phyloP scores from a whole-genome alignment of 2,797 vertebrate species.

The Balearica regulorum region DNA sequence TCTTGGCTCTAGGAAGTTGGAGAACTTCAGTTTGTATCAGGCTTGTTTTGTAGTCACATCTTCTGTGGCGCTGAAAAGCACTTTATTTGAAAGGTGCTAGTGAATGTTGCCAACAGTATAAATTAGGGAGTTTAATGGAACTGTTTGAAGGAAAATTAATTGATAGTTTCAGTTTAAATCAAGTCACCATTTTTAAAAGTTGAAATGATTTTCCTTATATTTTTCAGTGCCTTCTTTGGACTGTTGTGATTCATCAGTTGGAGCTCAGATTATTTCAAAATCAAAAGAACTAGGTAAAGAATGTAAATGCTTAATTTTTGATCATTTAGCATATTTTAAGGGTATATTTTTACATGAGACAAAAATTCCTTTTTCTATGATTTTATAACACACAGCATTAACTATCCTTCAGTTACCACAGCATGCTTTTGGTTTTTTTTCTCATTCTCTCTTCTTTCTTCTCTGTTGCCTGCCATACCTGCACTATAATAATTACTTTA shows the following conservation, averaged over 20 bases:
- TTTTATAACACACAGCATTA: constrained; percentile 38
- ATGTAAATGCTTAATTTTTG: constrained; percentile 12
- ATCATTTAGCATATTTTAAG: constrained; percentile 15
- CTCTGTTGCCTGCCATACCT: constrained; percentile 28
- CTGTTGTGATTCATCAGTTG: constrained; percentile 83
- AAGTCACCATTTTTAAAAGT: constrained; percentile 44
- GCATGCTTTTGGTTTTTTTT: constrained; percentile 23
- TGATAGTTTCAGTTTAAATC: not conserved
- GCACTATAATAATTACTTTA: not conserved
- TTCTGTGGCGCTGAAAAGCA: not conserved
- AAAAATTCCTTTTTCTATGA: not conserved
- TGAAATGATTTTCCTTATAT: constrained; percentile 59
- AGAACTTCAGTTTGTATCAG: not conserved
- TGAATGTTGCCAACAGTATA: not conserved
- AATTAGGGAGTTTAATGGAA: not conserved
- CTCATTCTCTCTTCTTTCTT: not conserved
- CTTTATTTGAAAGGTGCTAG: constrained; percentile 20
- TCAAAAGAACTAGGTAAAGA: constrained; percentile 90
- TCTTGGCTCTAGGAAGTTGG: not conserved
- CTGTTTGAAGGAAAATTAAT: not conserved
- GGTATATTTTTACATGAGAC: constrained; percentile 19
- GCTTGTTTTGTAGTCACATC: not conserved
- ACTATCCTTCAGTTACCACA: constrained; percentile 10
- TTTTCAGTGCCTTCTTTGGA: constrained; percentile 85
- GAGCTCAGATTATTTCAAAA: constrained; percentile 89